Evolutionary conservation across 2,113 vertebrate genomes (phyloP), one percentile per base, ranked within the genome.

Genomic region (Blennius ocellaris): DNA sequence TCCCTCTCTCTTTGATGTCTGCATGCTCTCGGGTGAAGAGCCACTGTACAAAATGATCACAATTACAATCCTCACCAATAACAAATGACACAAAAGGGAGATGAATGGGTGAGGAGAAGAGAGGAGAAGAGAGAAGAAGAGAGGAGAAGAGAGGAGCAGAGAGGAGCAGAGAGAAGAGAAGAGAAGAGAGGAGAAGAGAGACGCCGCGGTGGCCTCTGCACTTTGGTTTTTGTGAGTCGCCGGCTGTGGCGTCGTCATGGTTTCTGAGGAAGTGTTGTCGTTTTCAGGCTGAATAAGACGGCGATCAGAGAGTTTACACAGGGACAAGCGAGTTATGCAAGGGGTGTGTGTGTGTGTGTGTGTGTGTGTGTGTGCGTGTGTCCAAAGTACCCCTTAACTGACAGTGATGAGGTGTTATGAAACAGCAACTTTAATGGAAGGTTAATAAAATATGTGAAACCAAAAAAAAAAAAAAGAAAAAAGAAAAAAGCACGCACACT

Each of bases 51-150:
- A 81, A 88, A 73, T 78, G 50, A 82, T 76, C 38, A 51, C 50
- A 86, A 76, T 86, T 87, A 81, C 57, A 57, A 62, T 81, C 77
- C 71, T 69, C 71, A 47, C 56, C 38, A 51, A 76, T 83, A 85
- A 61, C 71, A 62, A 78, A 83, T 85, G 51, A 79, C 81, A 74
- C 71, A 73, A 65, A 83, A 56, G n/a, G n/a, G n/a, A n/a, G n/a
- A n/a, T n/a, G n/a, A n/a, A n/a, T n/a, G n/a, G n/a, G n/a, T n/a
- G n/a, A n/a, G n/a, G n/a, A n/a, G n/a, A n/a, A n/a, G 55, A 57
- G 57, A 30, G 21, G 21, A 30, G 21, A 2, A 0, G 16, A 52
- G 5, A 69, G 58, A 43, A 6, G 16, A 30, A 4, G 2, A 52
- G 47, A 61, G 47, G 14, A 57, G 55, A 21, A 53, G 54, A 66